Base-by-base conservation (phyloP, 2,797 vertebrate species). In the Sebastiscus albofasciatus region DNA sequence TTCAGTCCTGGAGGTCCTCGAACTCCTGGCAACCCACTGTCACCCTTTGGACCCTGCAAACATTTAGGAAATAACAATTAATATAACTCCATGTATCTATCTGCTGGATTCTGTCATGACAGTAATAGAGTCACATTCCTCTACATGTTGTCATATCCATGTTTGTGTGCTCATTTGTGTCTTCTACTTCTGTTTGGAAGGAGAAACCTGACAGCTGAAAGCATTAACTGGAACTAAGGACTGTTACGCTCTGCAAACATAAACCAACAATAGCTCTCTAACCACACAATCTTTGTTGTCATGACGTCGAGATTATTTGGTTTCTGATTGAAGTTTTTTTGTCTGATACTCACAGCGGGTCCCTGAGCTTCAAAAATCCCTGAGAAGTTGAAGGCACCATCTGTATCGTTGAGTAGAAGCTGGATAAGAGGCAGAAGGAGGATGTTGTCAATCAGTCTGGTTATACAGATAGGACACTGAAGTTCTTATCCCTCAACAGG, bases 31-130 rank as follows among this genome's bases (percentile, higher is more conserved):
- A 95, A 79, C 1, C 98, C 98, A 4, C 64, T 68, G 64, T 97
- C 96, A n/a, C 98, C 98, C 85, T 98, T 98, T 2, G 93, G 96
- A 92, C 98, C 98, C 71, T 99, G 80, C 11, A 79, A 84, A 77
- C 12, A 89, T 55, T n/a, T 11, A 65, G 20, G 2, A 49, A 81
- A 82, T 18, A 22, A 20, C 42, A 22, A 68, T 22, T 2, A 65
- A 6, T 5, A 29, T 12, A 14, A 27, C n/a, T n/a, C 6, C 20
- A 54, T 54, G 22, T 54, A 54, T 54, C 49, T 10, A n/a, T 11
- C 20, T 54, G 49, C 49, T 54, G 49, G 20, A 54, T 10, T 22
- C 49, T 54, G 49, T 54, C 49, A 54, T 5, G 20, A 54, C 49
- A 54, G 16, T 4, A 49, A 46, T 46, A 46, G 16, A 46, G 42